Evolutionary conservation across 2,888 invertebrate genomes (phyloP), one percentile per base, ranked within the genome.

Genomic region (Camptogramma bilineatum): DNA sequence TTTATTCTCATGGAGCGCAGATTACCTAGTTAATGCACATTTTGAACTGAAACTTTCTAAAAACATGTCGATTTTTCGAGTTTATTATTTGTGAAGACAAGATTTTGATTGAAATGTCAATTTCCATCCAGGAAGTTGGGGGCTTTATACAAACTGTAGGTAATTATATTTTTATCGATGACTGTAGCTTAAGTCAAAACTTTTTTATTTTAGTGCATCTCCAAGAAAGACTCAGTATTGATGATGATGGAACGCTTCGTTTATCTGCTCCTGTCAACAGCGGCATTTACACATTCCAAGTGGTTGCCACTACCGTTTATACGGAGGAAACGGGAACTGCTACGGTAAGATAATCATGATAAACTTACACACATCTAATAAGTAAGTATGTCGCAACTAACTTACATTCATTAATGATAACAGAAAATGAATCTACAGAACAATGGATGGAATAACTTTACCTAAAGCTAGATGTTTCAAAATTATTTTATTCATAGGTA

Each of bases 241-340:
- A 80, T 69, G 76, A 71, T 47, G 76, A 77, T 5, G 93, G 93
- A 10, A 86, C 86, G 70, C 67, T 93, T n/a, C 68, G 75, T 60
- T 73, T 93, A 51, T 84, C 85, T 24, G 86, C 86, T 4, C 82
- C 86, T 9, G 81, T 79, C 17, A 76, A 79, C 58, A 82, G 71
- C 44, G 92, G 90, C 10, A 72, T 79, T 3, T 88, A 91, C 73
- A 76, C 54, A 19, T 85, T 93, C 73, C 74, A 75, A 72, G 88
- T 88, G 34, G 70, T 78, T n/a, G 91, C 89, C 4, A 86, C 86
- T 7, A 84, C 91, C 4, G 67, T 75, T 17, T 75, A 80, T 53
- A 82, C 89, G 19, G 74, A 73, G 70, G 81, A 76, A 18, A 73
- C 72, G 18, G 87, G 76, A 7, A 73, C 74, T 24, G 86, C 90